Conservation (phyloP, 2,113 vertebrate species). For the Puffinus mauretanicus region DNA sequence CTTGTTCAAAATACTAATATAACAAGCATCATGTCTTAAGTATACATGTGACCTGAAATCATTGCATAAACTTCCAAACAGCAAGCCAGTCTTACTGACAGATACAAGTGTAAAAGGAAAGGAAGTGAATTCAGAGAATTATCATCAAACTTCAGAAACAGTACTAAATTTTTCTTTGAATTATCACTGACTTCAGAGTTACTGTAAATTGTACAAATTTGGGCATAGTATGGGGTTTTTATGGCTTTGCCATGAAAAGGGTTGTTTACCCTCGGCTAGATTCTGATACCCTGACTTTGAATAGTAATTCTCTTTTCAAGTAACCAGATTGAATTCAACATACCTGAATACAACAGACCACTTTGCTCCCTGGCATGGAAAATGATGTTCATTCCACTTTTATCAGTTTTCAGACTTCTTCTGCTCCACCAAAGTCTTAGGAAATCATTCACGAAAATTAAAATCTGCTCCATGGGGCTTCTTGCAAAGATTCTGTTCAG, state of each 20-base stretch:
- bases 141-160: not conserved
- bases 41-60: not conserved
- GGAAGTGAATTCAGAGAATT: not conserved
- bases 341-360: not conserved
- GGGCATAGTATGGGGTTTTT: not conserved
- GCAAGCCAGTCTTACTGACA: not conserved
- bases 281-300: not conserved
- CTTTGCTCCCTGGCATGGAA: not conserved
- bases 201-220: not conserved
- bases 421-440: not conserved
- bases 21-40: not conserved
- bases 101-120: not conserved
- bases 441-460: not conserved
- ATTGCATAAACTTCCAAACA: not conserved
- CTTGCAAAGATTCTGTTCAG: not conserved
- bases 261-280: not conserved
- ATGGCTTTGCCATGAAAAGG: not conserved
- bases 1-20: not conserved
- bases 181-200: not conserved
- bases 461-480: not conserved
- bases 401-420: not conserved
- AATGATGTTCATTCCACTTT: not conserved
- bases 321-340: not conserved
- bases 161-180: not conserved
- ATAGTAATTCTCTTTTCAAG: not conserved